Base-by-base conservation (phyloP, 2,888 invertebrate species). In the Zootermopsis nevadensis region DNA sequence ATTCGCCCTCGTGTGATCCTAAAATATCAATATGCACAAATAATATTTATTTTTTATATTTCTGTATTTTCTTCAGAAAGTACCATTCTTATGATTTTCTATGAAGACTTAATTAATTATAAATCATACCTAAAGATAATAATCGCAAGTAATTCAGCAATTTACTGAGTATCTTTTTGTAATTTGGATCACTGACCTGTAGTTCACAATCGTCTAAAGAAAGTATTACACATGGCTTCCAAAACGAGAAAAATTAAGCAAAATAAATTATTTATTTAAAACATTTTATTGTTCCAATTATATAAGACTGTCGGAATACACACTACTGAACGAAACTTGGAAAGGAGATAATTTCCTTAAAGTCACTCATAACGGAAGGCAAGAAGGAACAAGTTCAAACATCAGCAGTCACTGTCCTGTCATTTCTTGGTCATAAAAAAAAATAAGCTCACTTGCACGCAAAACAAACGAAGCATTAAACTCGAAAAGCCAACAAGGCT, bases 331-430 rank as follows among this genome's bases (percentile, higher is more conserved):
- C 7, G 33, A 69, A 69, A 6, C 19, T 69, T 69, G 6, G 69
- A 22, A 33, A 69, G 33, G 69, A 69, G 69, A 15, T 33, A 69
- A 69, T 69, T 69, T 69, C 69, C 69, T 69, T 69, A 15, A 31
- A 69, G 69, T 69, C 69, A 69, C 33, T 69, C 69, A 69, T 12
- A 27, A 60, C n/a, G n/a, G 7, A 60, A 4, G 15, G 48, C 8
- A 12, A 60, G 60, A 8, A 27, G 69, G 27, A 69, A 22, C 33
- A 33, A 24, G 19, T 33, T 12, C 3, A 69, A 33, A 69, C 15
- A 69, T 69, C 69, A 33, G 31, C 33, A 69, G 69, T 33, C 33
- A 7, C 69, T 31, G 33, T 69, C 33, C 31, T 30, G 69, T 22
- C 33, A 69, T 69, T 30, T 69, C 15, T 69, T 69, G 31, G 19